Base-by-base conservation (phyloP, 1,140 invertebrate genomes). In the Drosophila pruinosa region DNA sequence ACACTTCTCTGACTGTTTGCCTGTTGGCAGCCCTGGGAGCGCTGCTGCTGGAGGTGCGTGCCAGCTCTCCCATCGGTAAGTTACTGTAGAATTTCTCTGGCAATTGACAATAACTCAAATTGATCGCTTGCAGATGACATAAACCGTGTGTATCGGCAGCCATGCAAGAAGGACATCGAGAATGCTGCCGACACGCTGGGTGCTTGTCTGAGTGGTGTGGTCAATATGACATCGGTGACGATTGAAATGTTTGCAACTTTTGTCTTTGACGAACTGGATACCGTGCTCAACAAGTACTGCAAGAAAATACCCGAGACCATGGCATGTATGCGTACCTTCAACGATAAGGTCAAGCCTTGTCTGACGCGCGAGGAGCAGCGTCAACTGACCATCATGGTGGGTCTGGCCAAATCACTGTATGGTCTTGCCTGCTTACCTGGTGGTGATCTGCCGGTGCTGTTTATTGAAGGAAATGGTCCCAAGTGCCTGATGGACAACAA, bases 381-480 rank as follows among this genome's bases (percentile, higher is more conserved):
- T 1, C 86, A 89, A 7, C 82, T 89, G 72, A 71, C 69, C 38
- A 93, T 93, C 0, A 88, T 95, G 2, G 81, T 93, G 48, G 95
- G 95, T 59, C 93, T 96, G 8, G 93, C 94, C 0, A 92, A 94
- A 3, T 93, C 94, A 5, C 75, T 96, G 0, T 77, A 95, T 0
- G 93, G 94, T 24, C 97, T 97, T 75, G 92, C 95, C 14, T 97
- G 96, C 79, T 94, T 92, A 50, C 96, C 95, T 68, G 95, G 96
- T 70, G 96, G 96, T 3, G 95, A 97, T 89, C 93, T 95, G 71
- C 95, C 97, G 78, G 96, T 96, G 2, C 92, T 96, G 63, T 97
- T 97, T 76, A 95, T 96, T 43, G 94, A 95, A 31, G 95, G 96
- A 75, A 93, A 94, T 48, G 96, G 96, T 2, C 94, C 95, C 3